Base-by-base conservation (phyloP, 2,113 vertebrate genomes). In the Triplophysa siluroides region DNA sequence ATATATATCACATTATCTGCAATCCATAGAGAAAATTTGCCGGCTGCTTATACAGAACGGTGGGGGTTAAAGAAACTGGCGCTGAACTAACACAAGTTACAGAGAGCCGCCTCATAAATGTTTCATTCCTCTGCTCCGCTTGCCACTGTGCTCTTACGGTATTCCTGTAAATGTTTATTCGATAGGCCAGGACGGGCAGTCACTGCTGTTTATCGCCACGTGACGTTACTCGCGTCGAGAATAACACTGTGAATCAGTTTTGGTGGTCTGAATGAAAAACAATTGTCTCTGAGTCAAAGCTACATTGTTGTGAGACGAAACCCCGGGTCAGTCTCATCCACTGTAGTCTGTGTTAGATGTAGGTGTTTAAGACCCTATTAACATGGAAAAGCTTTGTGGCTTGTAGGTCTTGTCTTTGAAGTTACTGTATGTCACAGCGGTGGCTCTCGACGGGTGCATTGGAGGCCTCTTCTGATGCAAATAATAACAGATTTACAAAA, bases 11-110 rank as follows among this genome's bases (percentile, higher is more conserved):
- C 87, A 90, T 89, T 85, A 85, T 83, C 83, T 79, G 87, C 81
- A 84, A 84, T 81, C 26, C 84, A 88, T 84, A 86, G 85, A 87
- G 86, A 18, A 87, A 69, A 9, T 56, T 78, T 86, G 88, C 87
- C 89, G 91, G 82, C 80, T 77, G 75, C 83, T 69, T 82, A 85
- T 80, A 84, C 87, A 84, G 61, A 6, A 80, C 83, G 38, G 65
- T 76, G 81, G 86, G 87, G 87, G 90, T 89, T 88, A 90, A 83
- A 78, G 85, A 84, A 87, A 86, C 91, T 92, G 91, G 88, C 88
- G 81, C 86, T 80, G 81, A 84, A 85, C 85, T 85, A 84, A 65
- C 78, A n/a, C 80, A 16, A 29, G 50, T 47, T 67, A 41, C 21
- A 61, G 88, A 50, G 18, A 87, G 72, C 81, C 83, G 85, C 82